These are phyloP conservation scores for Sanderia malayensis DNA, from an alignment of 30 jellyfish, hydroid and myxozoan genomes.

Conservation along the genomic window DNA sequence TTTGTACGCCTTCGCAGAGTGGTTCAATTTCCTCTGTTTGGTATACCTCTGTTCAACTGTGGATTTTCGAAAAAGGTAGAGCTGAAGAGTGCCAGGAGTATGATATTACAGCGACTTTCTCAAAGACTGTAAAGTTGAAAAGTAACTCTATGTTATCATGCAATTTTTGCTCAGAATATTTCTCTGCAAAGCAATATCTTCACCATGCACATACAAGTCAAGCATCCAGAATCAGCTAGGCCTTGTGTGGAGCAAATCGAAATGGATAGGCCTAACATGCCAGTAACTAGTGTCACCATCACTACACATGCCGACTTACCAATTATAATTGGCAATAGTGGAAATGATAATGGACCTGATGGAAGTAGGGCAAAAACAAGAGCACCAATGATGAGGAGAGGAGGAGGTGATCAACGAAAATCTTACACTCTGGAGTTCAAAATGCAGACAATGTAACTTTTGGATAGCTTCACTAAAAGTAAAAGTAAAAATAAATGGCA, in stretches of 20 bases:
- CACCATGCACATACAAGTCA: neutral
- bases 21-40: neutral
- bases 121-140: neutral
- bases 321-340: neutral
- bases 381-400: neutral
- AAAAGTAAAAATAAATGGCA: slow-evolving; percentile 22
- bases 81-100: neutral
- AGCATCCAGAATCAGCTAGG: neutral
- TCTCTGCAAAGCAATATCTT: slow-evolving; percentile 1
- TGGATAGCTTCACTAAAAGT: slow-evolving; percentile 15
- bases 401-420: slow-evolving; percentile 15
- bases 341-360: neutral
- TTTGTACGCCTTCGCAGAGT: neutral
- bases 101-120: neutral
- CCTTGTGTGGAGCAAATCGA: neutral
- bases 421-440: slow-evolving; percentile 50
- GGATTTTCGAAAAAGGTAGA: slow-evolving; percentile 9
- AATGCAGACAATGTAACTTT: slow-evolving; percentile 26
- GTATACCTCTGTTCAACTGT: slow-evolving; percentile 5
- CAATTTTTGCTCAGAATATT: neutral
- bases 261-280: slow-evolving; percentile 3
- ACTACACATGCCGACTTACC: slow-evolving; percentile 1
- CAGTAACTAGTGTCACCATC: neutral
- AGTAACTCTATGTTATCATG: neutral
- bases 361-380: neutral